Evolutionary conservation across 1,140 invertebrate species (phyloP), one percentile per base, ranked within the genome.

Genomic region (Drosophila leontia): DNA sequence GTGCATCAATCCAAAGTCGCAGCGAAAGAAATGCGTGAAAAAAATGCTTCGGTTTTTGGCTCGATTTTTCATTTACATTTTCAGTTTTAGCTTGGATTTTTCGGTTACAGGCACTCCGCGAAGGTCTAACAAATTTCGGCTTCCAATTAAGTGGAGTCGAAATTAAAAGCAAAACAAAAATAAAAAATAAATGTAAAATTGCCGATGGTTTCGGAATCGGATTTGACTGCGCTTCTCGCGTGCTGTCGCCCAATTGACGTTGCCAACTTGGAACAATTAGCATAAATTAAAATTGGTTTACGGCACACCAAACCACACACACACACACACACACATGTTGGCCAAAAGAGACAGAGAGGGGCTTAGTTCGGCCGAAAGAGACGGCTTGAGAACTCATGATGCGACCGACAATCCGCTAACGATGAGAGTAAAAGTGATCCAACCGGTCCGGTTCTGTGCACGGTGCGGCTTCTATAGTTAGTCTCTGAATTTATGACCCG

Each of bases 231-330:
- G 76, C 61, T 83, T 77, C 71, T 87, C 65, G 76, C 84, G 68
- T 83, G 78, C 70, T 88, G 68, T 76, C 63, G 50, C 57, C 82
- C 77, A 84, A 85, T 84, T 80, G 82, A 79, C 78, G 76, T 74
- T 74, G 70, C 68, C 78, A 80, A 55, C 68, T 79, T 68, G 63
- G 63, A 67, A 67, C 86, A 90, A 90, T 90, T 90, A 90, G 82
- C 85, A 90, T 90, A 90, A 90, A 90, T 90, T 90, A 90, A 90
- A 85, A 76, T 90, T 90, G 82, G 78, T 91, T 85, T 90, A 90
- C 86, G 82, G 78, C 78, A 34, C 44, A 69, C 17, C 34, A 15
- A 35, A 13, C 1, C 34, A 56, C 53, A 56, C 35, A 56, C 3
- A 7, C 19, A 15, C 34, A 56, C 53, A 56, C 35, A 56, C 3